phyloP scores from a whole-genome alignment of 2,888 invertebrate species.

The Omphaloscelis lunosa region DNA sequence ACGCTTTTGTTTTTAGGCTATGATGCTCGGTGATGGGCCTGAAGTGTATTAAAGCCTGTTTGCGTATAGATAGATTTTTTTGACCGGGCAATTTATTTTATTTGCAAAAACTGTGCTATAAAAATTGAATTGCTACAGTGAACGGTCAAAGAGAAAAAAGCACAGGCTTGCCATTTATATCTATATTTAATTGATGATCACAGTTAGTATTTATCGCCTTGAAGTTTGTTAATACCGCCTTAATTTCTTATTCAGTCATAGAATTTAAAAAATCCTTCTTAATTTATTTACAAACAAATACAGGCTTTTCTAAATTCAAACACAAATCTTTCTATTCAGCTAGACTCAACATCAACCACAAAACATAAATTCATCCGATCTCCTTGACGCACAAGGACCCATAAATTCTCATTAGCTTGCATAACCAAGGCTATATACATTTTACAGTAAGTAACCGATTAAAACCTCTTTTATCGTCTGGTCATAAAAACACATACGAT shows the following conservation, averaged over 20 bases:
- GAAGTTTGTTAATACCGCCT: not conserved
- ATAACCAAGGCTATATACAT: conserved; percentile 19
- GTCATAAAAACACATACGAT: conserved; percentile 40
- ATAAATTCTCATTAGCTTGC: conserved; percentile 53
- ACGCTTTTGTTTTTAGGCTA: conserved; percentile 57
- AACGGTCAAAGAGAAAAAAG: not conserved
- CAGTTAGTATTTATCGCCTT: too few relatives aligned
- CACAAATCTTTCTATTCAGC: conserved; percentile 1
- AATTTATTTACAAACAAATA: not conserved
- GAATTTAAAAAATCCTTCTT: not conserved
- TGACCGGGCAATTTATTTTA: conserved; percentile 19
- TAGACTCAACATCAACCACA: not conserved
- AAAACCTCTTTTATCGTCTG: conserved; percentile 49
- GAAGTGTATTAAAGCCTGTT: conserved; percentile 29
- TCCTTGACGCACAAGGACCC: conserved; percentile 17
- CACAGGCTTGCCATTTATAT: not conserved
- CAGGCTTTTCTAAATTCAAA: conserved; percentile 3
- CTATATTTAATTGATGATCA: not conserved
- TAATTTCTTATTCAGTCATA: not conserved
- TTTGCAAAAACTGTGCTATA: not conserved
- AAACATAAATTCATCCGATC: conserved; percentile 24
- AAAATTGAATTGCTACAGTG: not conserved
- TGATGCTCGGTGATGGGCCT: conserved; percentile 42
- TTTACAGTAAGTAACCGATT: conserved; percentile 41
- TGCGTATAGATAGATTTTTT: conserved; percentile 41